Evolutionary conservation across 2,888 invertebrate genomes (phyloP), one percentile per base, ranked within the genome.

Genomic region (Pristionchus fissidentatus): DNA sequence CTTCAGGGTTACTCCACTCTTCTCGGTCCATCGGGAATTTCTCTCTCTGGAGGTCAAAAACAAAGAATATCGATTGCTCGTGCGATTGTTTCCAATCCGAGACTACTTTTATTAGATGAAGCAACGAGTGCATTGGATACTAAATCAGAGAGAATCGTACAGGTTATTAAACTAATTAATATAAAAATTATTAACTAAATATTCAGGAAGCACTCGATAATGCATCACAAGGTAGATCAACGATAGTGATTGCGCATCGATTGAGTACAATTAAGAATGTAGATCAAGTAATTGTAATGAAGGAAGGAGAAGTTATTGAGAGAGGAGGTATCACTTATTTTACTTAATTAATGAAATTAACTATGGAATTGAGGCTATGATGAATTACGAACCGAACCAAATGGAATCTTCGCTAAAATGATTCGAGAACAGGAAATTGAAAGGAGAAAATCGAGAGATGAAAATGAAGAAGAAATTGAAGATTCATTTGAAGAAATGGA

Each of bases 351-450:
- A n/a, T n/a, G n/a, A n/a, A n/a, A n/a, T n/a, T n/a, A n/a, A n/a
- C n/a, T n/a, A n/a, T n/a, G n/a, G n/a, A n/a, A n/a, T n/a, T n/a
- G n/a, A 60, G 62, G n/a, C 8, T 60, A 60, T n/a, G 7, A 60
- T n/a, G 62, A 60, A 26, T 26, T 60, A 10, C 8, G n/a, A 8
- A 10, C 19, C 7, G n/a, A 26, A n/a, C 13, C 8, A 8, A 10
- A 26, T 10, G 62, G 62, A n/a, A 26, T 60, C n/a, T 60, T 60
- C 26, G 62, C 62, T n/a, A n/a, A 60, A 26, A 60, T 60, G 62
- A 26, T 60, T 60, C 19, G 62, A 10, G n/a, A n/a, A 60, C 62
- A 60, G 26, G 8, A 60, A n/a, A n/a, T 60, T 8, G n/a, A n/a
- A n/a, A n/a, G n/a, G n/a, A n/a, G n/a, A n/a, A n/a, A n/a, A n/a